Evolutionary conservation across 2,113 vertebrate species (phyloP).

Genomic region (Myotis davidii): DNA sequence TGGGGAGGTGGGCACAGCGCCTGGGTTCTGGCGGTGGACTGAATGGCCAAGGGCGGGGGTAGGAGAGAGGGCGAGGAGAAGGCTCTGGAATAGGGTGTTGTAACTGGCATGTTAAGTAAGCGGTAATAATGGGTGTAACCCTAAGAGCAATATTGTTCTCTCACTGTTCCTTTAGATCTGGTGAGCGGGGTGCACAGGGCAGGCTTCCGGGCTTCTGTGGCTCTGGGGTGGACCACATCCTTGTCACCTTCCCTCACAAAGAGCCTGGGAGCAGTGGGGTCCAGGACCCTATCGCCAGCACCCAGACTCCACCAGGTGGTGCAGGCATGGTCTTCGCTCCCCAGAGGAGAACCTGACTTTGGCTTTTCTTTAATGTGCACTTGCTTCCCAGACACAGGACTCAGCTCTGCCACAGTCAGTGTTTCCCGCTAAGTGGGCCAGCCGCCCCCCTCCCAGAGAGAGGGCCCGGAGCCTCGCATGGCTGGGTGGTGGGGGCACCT

Average conservation of each 20-base stretch:
- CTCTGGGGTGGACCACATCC: background rate
- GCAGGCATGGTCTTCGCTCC: too few relatives aligned
- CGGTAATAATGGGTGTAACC: background rate
- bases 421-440: too few relatives aligned
- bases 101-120: background rate
- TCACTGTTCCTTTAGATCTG: background rate
- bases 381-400: background rate
- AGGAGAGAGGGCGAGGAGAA: background rate
- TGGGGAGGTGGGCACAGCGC: rapidly evolving
- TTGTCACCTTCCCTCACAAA: background rate
- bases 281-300: background rate
- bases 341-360: background rate
- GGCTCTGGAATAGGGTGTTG: background rate
- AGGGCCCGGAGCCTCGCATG: background rate
- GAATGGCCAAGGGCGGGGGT: background rate
- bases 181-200: background rate
- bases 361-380: background rate
- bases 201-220: background rate
- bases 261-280: background rate
- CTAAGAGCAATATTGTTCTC: background rate
- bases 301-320: too few relatives aligned
- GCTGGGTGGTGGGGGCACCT: rapidly evolving
- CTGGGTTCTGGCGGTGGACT: rapidly evolving
- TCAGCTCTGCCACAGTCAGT: background rate
- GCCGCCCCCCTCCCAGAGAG: too few relatives aligned